Evolutionary conservation across 2,888 invertebrate species (phyloP), one percentile per base, ranked within the genome.

Genomic region (Acrobeloides nanus): DNA sequence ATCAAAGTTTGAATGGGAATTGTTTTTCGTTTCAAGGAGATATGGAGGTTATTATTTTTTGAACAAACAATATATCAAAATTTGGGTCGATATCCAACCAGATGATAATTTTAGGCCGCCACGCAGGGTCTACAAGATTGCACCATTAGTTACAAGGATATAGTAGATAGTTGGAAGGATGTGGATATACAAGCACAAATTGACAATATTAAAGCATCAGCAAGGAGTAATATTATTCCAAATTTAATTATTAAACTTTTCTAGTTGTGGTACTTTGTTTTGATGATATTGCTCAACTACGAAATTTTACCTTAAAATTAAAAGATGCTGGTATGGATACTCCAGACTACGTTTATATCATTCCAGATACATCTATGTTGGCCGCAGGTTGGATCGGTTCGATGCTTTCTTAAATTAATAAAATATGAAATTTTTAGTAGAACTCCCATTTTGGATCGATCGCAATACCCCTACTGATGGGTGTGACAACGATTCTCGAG

Each of bases 261-360:
- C 24, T 29, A 54, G 54, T 55, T 10, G 39, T 60, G 6, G 37
- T 55, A 6, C 29, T 54, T 15, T 55, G 56, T 26, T 59, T 55
- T 20, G 53, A 59, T 21, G 43, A 55, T 17, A 20, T 17, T n/a
- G 32, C 21, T 12, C 53, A 59, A 24, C 47, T 37, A 26, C 56
- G 56, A n/a, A 31, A 31, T 21, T 59, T 55, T 29, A 38, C 48
- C 12, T 29, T 59, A 7, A 41, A 42, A n/a, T 21, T 59, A 5
- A 23, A 46, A n/a, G 63, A 64, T 34, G 52, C 46, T 6, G 58
- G 42, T 10, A 47, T 57, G 48, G 45, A 59, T 26, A 62, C 53
- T 3, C 60, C 63, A 26, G 69, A 69, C 12, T 68, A 61, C 45
- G 63, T 64, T 3, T 59, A 53, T 44, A 32, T 57, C 18, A 37